Evolutionary conservation across 2,797 vertebrate species (phyloP), one percentile per base, ranked within the genome.

Genomic region (Sphaeramia orbicularis): DNA sequence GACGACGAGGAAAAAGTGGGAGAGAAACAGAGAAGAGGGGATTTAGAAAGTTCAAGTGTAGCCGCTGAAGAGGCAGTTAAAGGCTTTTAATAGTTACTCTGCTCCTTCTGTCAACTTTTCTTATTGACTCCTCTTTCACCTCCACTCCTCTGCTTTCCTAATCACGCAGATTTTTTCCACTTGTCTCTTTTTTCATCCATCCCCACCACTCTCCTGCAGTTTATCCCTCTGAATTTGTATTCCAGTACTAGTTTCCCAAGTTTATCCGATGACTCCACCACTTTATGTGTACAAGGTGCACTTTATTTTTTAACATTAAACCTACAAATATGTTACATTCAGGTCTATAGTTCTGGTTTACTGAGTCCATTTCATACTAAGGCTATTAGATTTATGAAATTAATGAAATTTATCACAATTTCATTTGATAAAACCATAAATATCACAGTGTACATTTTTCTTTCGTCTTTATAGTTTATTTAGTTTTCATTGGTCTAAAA

Each of bases 131-230:
- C 32, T 63, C 47, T 38, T 72, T 83, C 63, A 79, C 59, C 63
- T 65, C 49, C 40, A 15, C 57, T 66, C 49, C 15, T 68, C 80
- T 81, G 70, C 56, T 84, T 80, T 84, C 44, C 50, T 49, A 65
- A 77, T 83, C 62, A 72, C 19, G 61, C 47, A 0, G 1, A 12
- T 49, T 72, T 60, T 82, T 65, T 45, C 63, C 59, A 54, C 51
- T 62, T 30, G 67, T 72, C 59, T 68, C 21, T 24, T 8, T 41
- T 30, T 66, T 16, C 13, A 50, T 53, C 37, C 45, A 60, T 62
- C 65, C 66, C 42, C 18, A 19, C 37, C 16, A 4, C 38, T 66
- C 43, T 57, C 52, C 14, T 52, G 42, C 30, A 63, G 42, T 59
- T 21, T 5, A 27, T 44, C 11, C 27, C 16, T 35, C 54, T 12